Evolutionary conservation across 2,888 invertebrate species (phyloP).

Genomic region (Nymphalis polychloros): DNA sequence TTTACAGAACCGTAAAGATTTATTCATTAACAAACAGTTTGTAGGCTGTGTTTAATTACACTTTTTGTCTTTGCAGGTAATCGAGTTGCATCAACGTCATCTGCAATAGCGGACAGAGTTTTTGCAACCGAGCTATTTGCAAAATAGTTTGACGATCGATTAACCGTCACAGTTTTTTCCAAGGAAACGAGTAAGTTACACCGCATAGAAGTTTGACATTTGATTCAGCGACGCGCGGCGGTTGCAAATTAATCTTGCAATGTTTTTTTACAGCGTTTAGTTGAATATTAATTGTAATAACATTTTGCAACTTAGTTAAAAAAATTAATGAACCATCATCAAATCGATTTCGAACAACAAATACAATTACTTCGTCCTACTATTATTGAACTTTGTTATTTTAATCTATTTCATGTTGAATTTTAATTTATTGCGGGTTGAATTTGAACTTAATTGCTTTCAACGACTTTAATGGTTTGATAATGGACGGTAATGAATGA

Average conservation of each 20-base stretch:
- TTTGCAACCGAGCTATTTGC: conserved; percentile 5
- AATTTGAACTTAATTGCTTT: no score
- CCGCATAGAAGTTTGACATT: background rate
- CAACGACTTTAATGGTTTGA: no score
- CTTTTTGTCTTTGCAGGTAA: conserved; percentile 19
- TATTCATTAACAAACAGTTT: background rate
- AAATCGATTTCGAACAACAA: conserved; percentile 1
- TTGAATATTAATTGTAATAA: conserved; percentile 3
- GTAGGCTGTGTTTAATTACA: background rate
- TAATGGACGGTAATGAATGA: no score
- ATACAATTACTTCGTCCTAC: background rate
- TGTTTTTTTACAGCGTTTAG: conserved; percentile 3
- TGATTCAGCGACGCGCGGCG: background rate
- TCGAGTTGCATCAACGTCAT: conserved; percentile 16
- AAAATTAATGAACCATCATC: background rate
- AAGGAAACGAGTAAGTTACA: background rate
- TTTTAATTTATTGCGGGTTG: no score
- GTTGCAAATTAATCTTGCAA: conserved; percentile 4
- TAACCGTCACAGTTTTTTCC: conserved; percentile 11
- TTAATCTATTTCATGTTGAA: background rate
- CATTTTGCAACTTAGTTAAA: background rate
- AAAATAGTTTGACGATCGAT: conserved; percentile 13
- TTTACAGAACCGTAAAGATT: background rate
- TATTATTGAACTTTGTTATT: background rate
- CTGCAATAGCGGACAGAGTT: conserved; percentile 7